A percentile compares a stretch with the other conserved stretches of the same genome.
Evolutionary conservation across 2,888 invertebrate species (phyloP).

Genomic region (Diarsia brunnea): DNA sequence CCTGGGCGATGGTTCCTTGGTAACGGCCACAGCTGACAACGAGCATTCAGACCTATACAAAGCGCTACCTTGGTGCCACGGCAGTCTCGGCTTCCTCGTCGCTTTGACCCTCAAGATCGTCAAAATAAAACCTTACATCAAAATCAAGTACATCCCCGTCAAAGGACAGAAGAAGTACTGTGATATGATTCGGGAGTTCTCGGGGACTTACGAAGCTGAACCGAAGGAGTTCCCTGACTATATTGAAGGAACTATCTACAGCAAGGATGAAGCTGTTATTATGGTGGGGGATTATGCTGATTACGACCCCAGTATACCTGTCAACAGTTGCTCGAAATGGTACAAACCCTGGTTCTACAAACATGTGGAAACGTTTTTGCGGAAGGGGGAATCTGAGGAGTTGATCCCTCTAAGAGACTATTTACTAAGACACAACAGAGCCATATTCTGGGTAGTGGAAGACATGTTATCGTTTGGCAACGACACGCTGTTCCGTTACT

Average conservation of each 20-base stretch:
- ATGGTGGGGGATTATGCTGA: slow-evolving; percentile 93
- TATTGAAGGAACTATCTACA: slow-evolving; percentile 92
- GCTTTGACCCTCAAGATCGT: slow-evolving; percentile 92
- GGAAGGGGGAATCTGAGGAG: slow-evolving; percentile 89
- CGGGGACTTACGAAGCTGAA: slow-evolving; percentile 89
- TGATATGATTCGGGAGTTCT: slow-evolving; percentile 90
- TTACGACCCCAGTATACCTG: slow-evolving; percentile 85
- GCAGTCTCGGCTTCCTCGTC: slow-evolving; percentile 92
- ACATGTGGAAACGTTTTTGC: slow-evolving; percentile 91
- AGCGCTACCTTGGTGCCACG: slow-evolving; percentile 92
- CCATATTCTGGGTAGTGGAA: slow-evolving; percentile 94
- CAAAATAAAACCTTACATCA: slow-evolving; percentile 92
- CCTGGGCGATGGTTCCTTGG: slow-evolving; percentile 91
- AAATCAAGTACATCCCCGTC: slow-evolving; percentile 92
- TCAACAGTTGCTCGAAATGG: slow-evolving; percentile 92
- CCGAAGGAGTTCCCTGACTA: slow-evolving; percentile 90
- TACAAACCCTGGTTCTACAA: slow-evolving; percentile 94
- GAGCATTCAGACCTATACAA: slow-evolving; percentile 91
- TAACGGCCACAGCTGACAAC: slow-evolving; percentile 90
- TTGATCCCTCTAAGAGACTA: slow-evolving; percentile 92
- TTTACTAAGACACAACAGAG: slow-evolving; percentile 92
- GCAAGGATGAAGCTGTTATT: slow-evolving; percentile 91
- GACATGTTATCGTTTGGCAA: slow-evolving; percentile 94
- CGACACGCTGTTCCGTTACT: slow-evolving; percentile 90
- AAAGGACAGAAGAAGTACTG: slow-evolving; percentile 92